These are phyloP conservation scores for Ceyx erithaca DNA, from an alignment of 2,797 vertebrate species.

Conservation along the genomic window DNA sequence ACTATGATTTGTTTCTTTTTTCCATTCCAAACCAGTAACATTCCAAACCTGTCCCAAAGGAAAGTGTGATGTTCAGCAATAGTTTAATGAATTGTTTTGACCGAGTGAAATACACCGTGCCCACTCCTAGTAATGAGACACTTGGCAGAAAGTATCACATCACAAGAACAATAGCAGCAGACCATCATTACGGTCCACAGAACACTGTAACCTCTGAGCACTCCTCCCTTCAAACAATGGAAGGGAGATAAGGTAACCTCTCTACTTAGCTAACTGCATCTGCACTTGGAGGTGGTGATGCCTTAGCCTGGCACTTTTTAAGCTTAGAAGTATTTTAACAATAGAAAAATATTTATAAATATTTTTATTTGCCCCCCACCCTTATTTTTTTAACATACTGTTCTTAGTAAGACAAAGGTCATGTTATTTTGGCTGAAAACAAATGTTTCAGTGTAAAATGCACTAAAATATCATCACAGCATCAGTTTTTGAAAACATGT, in stretches of 20 bases:
- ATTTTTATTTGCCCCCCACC: neutral
- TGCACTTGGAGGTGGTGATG: neutral
- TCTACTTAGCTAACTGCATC: neutral
- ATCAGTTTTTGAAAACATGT: neutral
- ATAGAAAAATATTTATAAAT: neutral
- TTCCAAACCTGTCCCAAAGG: slow-evolving; percentile 6
- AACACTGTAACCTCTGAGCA: slow-evolving; percentile 13
- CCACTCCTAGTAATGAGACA: slow-evolving; percentile 30
- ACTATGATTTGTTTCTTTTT: neutral
- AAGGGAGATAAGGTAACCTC: slow-evolving; percentile 27
- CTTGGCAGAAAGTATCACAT: slow-evolving; percentile 45
- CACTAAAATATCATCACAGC: neutral
- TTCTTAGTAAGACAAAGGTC: neutral
- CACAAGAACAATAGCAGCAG: slow-evolving; percentile 34
- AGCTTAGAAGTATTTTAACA: neutral
- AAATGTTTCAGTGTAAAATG: neutral
- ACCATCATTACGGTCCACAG: neutral
- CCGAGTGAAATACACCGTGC: neutral
- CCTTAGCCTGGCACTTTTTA: neutral
- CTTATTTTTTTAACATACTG: neutral
- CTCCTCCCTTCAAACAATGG: slow-evolving; percentile 10
- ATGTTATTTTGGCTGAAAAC: neutral
- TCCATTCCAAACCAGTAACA: neutral
- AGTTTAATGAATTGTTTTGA: slow-evolving; percentile 36
- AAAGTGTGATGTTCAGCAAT: slow-evolving; percentile 12